Base-by-base conservation (phyloP, 2,797 vertebrate genomes). In the Ibycter americanus region DNA sequence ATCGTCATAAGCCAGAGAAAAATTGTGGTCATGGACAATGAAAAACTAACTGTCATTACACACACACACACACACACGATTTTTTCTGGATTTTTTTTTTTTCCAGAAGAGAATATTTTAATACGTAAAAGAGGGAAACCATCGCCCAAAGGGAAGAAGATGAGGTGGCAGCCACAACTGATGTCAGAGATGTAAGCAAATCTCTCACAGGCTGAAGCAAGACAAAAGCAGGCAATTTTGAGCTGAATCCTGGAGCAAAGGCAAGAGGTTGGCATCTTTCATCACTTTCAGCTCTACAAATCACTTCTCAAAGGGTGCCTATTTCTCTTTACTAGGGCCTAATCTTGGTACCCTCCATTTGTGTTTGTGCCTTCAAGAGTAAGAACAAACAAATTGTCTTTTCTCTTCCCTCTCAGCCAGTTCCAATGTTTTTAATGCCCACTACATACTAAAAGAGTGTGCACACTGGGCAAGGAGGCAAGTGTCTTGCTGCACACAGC, bases 221-320 rank as follows among this genome's bases (percentile, higher is more conserved):
- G 83, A 87, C 52, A 88, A 88, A 90, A 23, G 16, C 9, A 56
- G 49, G 67, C 44, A 86, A 93, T 93, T 96, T 90, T 68, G 77
- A 94, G 63, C 66, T 80, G 85, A 94, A 91, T 88, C 54, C 58
- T 68, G 79, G 31, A 86, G 76, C 72, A 93, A 83, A 79, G 34
- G 54, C 61, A 86, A 81, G 68, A 81, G 42, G 85, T 59, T 2
- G 0, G 52, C 36, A 85, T 83, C 76, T 51, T 95, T 83, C 40
- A 76, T 72, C 91, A 94, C 88, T 44, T 88, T 76, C 72, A 93
- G 6, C 38, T 83, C 84, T 72, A 78, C 38, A 68, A 92, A 89
- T 2, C 22, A 54, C 65, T 93, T 82, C 71, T 83, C 25, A 84
- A 81, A 71, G 54, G 46, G 79, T 79, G 54, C 25, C 31, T 79